A percentile compares a stretch with the other conserved stretches of the same genome.
Conservation (phyloP, 2,113 vertebrate species). For the Poeciliopsis prolifica region DNA sequence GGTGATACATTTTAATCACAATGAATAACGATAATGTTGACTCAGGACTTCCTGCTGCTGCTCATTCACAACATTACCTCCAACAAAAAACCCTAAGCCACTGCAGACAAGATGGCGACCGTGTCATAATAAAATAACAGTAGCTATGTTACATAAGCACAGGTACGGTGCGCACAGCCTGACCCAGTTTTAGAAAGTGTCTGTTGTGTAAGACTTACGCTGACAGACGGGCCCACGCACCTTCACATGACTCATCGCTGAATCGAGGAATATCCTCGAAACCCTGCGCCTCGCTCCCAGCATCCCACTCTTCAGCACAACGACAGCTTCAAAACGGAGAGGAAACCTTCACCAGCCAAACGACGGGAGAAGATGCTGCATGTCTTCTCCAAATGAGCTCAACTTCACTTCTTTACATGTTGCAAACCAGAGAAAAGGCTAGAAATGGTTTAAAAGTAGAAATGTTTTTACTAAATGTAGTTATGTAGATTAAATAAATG, state of each 20-base stretch:
- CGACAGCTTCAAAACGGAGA: background rate
- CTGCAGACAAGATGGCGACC: background rate
- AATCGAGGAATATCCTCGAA: constrained; percentile 18
- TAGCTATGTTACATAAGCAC: constrained; percentile 24
- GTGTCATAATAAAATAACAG: background rate
- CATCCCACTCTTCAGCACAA: constrained; percentile 1
- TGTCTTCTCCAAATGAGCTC: background rate
- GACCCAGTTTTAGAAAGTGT: constrained; percentile 52
- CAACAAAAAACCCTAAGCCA: background rate
- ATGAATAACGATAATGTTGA: background rate
- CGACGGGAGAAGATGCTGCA: too few relatives aligned
- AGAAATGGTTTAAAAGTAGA: background rate
- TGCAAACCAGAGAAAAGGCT: background rate
- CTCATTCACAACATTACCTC: too few relatives aligned
- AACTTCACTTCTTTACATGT: background rate
- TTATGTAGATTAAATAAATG: too few relatives aligned
- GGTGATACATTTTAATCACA: background rate
- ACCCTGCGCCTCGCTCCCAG: constrained; percentile 2
- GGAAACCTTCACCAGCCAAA: background rate
- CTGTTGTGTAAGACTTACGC: constrained; percentile 55
- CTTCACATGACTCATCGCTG: constrained; percentile 64
- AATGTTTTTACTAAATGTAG: background rate
- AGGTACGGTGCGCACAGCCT: constrained; percentile 8
- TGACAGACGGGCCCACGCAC: constrained; percentile 42
- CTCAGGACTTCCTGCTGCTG: background rate